Base-by-base conservation (phyloP, 2,797 vertebrate genomes). In the Pangasius djambal region DNA sequence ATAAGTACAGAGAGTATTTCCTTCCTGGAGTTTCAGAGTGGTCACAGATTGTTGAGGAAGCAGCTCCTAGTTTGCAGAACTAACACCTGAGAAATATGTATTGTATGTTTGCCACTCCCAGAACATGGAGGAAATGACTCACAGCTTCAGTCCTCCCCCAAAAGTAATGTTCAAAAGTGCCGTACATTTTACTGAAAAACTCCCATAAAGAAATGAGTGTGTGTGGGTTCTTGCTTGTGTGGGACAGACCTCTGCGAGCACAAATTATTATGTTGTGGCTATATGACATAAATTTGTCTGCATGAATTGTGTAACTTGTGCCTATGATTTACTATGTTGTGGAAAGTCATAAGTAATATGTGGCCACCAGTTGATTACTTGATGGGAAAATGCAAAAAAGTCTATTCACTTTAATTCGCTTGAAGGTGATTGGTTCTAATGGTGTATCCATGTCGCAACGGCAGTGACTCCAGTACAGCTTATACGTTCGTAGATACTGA, bases 41-140 rank as follows among this genome's bases (percentile, higher is more conserved):
- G 25, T 50, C 44, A 50, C 34, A 50, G 44, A 48, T 55, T 55
- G 16, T 40, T 69, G 48, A 55, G 65, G 34, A 81, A 37, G 77
- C 22, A 44, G 78, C 63, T 48, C 9, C 16, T 88, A 63, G 28
- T 65, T 84, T 25, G 65, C 13, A 88, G 55, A 63, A 75, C 2
- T n/a, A 67, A 78, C 20, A 55, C 44, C 59, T 86, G 18, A 37
- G 25, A 57, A 74, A 61, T 48, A 74, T 89, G 44, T 65, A 81
- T 61, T 50, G 75, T 86, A 83, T 88, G 79, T 16, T 50, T 85
- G 79, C 57, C 89, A 88, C 74, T 25, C 63, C 34, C 67, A 67
- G 5, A 69, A 69, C 44, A 52, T 8, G 1, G 34, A 78, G 74
- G 50, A 86, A 52, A 88, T 91, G 85, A 89, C 74, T 91, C 82